These are phyloP conservation scores for Blera fallax DNA, from an alignment of 2,888 invertebrate species.

Conservation along the genomic window DNA sequence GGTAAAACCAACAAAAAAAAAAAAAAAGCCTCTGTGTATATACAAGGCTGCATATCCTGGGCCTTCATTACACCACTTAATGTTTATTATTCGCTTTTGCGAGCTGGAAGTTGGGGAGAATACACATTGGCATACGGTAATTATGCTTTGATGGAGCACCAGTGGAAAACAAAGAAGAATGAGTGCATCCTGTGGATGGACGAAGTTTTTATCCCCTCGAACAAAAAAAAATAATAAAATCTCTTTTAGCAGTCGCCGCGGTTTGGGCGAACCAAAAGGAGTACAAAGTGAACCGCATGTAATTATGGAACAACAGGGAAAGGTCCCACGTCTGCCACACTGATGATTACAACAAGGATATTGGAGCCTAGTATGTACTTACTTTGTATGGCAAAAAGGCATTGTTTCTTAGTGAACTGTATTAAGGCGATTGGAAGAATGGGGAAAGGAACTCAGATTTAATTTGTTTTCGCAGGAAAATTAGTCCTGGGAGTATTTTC, in stretches of 20 bases:
- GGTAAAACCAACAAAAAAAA: neutral
- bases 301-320: neutral
- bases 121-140: slow-evolving; percentile 10
- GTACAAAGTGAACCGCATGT: neutral
- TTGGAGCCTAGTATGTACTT: neutral
- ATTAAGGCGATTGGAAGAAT: neutral
- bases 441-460: neutral
- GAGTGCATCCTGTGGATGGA: slow-evolving; percentile 28
- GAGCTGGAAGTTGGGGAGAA: neutral
- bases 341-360: neutral
- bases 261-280: neutral
- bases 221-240: neutral
- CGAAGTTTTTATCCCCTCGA: slow-evolving; percentile 1
- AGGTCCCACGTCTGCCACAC: neutral
- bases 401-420: neutral
- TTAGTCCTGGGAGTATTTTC: no score
- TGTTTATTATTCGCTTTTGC: slow-evolving; percentile 5
- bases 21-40: neutral
- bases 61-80: neutral
- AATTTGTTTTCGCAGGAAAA: neutral
- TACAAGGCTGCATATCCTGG: neutral
- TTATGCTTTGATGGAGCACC: slow-evolving; percentile 25
- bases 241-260: neutral
- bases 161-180: neutral
- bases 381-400: neutral